These are phyloP conservation scores for Nomada lathburiana DNA, from an alignment of 2,888 invertebrate species.

Conservation along the genomic window DNA sequence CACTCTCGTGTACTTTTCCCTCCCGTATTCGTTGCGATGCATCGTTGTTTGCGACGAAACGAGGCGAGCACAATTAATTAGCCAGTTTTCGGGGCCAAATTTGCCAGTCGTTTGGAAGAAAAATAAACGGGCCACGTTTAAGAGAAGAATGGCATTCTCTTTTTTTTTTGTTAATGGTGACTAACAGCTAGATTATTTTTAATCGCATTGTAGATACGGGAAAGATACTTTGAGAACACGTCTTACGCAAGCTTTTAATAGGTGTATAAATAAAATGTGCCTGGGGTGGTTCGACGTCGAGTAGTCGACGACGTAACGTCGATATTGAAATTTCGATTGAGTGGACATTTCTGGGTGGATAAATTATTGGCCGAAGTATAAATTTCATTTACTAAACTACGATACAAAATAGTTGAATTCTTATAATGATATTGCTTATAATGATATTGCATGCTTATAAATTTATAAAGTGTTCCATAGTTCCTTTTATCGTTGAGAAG, in stretches of 20 bases:
- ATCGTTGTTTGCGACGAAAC: constrained; percentile 33
- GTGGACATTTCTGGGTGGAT: too few relatives aligned
- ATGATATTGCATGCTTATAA: too few relatives aligned
- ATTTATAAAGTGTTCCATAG: too few relatives aligned
- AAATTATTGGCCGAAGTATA: too few relatives aligned
- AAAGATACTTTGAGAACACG: background rate
- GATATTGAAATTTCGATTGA: too few relatives aligned
- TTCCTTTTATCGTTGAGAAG: too few relatives aligned
- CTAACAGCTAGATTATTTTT: background rate
- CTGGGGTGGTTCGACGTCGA: background rate
- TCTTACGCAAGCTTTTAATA: background rate
- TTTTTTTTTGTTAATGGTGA: too few relatives aligned
- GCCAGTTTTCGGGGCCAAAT: background rate
- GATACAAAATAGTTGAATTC: too few relatives aligned
- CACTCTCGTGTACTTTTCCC: constrained; percentile 34
- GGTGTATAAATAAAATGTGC: background rate
- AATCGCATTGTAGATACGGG: background rate
- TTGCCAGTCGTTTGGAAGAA: background rate
- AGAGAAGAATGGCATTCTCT: background rate
- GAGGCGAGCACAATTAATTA: constrained; percentile 40
- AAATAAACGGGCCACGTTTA: background rate
- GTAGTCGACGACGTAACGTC: background rate
- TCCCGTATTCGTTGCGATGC: constrained; percentile 29
- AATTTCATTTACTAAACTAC: too few relatives aligned
- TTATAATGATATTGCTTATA: too few relatives aligned